These are phyloP conservation scores for Motacilla alba DNA, from an alignment of 2,113 vertebrate genomes.

Conservation along the genomic window DNA sequence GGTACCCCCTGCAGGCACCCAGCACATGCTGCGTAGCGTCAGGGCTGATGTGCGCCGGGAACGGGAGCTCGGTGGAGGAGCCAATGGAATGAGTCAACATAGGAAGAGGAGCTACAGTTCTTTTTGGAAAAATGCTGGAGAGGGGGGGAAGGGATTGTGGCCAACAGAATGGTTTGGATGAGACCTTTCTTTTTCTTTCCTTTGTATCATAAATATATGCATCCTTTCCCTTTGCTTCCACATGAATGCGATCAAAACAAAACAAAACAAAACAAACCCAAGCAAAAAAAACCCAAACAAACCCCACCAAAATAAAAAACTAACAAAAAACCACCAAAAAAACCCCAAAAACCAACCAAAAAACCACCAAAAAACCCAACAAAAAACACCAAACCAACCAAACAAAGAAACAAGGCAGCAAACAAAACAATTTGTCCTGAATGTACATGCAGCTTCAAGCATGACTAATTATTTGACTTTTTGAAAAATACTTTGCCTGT, in stretches of 20 bases:
- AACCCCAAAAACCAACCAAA: background rate
- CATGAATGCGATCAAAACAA: background rate
- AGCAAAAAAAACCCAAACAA: background rate
- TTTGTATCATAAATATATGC: background rate
- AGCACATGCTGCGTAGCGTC: background rate
- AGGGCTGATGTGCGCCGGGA: background rate
- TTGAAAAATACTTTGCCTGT: background rate
- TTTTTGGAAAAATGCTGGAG: background rate
- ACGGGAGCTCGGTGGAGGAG: background rate
- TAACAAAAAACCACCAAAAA: too few species aligned
- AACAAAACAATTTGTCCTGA: background rate
- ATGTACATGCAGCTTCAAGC: background rate
- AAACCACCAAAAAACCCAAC: background rate
- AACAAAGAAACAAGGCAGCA: background rate
- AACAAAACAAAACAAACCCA: background rate
- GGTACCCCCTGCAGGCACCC: background rate
- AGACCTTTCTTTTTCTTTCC: background rate
- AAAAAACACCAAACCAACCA: background rate
- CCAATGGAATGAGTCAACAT: background rate
- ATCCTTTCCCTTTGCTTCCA: background rate
- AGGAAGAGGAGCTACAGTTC: background rate
- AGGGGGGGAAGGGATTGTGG: background rate
- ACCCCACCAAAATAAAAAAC: background rate
- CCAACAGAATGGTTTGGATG: background rate
- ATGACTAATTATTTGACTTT: background rate